phyloP scores from a whole-genome alignment of 2,113 vertebrate genomes.

The Pycnonotus jocosus region DNA sequence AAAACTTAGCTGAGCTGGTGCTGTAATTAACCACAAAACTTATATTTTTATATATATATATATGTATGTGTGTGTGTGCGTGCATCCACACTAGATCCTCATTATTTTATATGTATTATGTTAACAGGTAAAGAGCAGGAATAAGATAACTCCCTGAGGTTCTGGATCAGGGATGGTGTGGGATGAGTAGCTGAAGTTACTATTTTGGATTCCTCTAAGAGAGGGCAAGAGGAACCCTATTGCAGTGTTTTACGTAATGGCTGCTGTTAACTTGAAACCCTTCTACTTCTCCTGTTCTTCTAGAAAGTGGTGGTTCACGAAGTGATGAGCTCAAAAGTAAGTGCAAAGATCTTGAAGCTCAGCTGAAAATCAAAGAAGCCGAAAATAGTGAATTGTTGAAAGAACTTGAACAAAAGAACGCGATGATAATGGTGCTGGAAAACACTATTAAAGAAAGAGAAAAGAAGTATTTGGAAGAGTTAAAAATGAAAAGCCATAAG shows the following conservation, averaged over 20 bases:
- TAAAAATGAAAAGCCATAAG: slow-evolving; percentile 95
- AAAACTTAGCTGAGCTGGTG: not conserved
- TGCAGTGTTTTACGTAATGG: not conserved
- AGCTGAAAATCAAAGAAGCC: slow-evolving; percentile 86
- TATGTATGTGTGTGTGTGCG: fast-evolving
- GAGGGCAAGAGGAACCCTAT: not conserved
- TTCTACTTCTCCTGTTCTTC: not conserved
- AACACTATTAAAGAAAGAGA: slow-evolving; percentile 92
- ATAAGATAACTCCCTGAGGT: not conserved
- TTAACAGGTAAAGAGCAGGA: not conserved
- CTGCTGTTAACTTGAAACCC: not conserved
- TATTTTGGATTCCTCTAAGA: not conserved
- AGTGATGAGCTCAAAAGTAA: slow-evolving; percentile 82
- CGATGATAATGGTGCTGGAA: slow-evolving; percentile 89
- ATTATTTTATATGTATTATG: not conserved
- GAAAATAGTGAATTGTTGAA: slow-evolving; percentile 85
- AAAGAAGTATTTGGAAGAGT: slow-evolving; percentile 94
- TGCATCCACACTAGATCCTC: not conserved
- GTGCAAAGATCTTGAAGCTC: slow-evolving; percentile 89
- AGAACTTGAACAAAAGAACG: slow-evolving; percentile 92
- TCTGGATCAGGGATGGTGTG: not conserved
- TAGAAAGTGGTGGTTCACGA: slow-evolving; percentile 71
- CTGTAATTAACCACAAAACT: not conserved
- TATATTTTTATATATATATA: not conserved
- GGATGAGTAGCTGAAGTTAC: not conserved